phyloP scores from a whole-genome alignment of 2,888 invertebrate species.

The Crematogaster levior region DNA sequence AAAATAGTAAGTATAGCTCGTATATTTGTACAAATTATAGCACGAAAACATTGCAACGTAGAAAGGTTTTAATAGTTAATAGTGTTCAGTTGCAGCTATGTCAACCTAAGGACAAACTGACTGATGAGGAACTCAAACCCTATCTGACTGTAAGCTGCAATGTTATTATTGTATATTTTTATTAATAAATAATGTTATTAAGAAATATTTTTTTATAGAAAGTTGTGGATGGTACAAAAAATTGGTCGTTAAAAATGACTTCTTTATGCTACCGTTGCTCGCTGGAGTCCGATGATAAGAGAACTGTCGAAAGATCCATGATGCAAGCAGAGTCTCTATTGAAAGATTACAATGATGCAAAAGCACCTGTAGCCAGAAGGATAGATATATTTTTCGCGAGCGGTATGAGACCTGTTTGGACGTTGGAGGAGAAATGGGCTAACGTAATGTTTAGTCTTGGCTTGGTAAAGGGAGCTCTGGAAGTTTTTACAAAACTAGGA shows the following conservation, averaged over 20 bases:
- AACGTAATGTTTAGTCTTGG: slow-evolving; percentile 93
- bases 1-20: slow-evolving; percentile 88
- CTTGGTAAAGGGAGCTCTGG: slow-evolving; percentile 93
- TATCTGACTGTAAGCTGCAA: slow-evolving; percentile 87
- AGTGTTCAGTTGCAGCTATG: slow-evolving; percentile 91
- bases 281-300: slow-evolving; percentile 91
- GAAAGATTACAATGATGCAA: slow-evolving; percentile 86
- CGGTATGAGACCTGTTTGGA: slow-evolving; percentile 92
- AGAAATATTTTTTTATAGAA: slow-evolving; percentile 78
- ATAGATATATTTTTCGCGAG: slow-evolving; percentile 90
- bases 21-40: slow-evolving; percentile 30
- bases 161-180: not conserved
- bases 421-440: slow-evolving; percentile 91
- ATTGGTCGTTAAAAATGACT: slow-evolving; percentile 91
- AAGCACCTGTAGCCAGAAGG: slow-evolving; percentile 86
- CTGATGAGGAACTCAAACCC: slow-evolving; percentile 93
- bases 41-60: not conserved
- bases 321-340: slow-evolving; percentile 94
- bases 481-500: slow-evolving; percentile 91
- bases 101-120: slow-evolving; percentile 92
- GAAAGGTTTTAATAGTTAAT: slow-evolving; percentile 64
- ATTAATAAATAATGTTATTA: slow-evolving; percentile 21
- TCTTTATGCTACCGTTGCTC: slow-evolving; percentile 92
- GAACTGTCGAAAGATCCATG: slow-evolving; percentile 95
- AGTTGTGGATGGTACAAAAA: slow-evolving; percentile 82